Conservation (phyloP, 2,113 vertebrate genomes). For the Aramus guarauna region DNA sequence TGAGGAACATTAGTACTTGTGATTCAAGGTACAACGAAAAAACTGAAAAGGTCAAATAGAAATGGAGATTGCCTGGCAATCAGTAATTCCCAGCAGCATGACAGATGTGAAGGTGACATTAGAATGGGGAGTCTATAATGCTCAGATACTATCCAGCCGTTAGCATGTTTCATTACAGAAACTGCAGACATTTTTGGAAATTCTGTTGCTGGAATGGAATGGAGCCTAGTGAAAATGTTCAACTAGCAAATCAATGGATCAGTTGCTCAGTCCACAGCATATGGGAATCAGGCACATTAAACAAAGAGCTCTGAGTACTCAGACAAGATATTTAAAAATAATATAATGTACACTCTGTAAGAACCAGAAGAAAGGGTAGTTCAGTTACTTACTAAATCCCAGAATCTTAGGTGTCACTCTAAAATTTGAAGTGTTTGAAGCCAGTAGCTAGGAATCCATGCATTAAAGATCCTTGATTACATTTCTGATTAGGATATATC, state of each 20-base stretch:
- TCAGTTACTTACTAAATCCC: not conserved
- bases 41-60: not conserved
- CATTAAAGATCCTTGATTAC: not conserved
- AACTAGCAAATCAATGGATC: not conserved
- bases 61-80: not conserved
- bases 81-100: not conserved
- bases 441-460: not conserved
- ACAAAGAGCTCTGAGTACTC: not conserved
- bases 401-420: not conserved
- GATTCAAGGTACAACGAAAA: not conserved
- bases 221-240: not conserved
- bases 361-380: not conserved
- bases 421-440: not conserved
- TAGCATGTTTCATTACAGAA: not conserved
- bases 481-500: not conserved
- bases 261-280: not conserved
- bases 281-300: not conserved
- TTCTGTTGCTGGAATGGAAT: not conserved
- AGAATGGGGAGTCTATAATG: not conserved
- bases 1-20: not conserved
- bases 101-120: not conserved
- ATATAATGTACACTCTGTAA: not conserved
- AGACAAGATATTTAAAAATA: not conserved
- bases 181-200: not conserved
- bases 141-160: not conserved